Conservation (phyloP, 2,888 invertebrate species). For the Patella pellucida region DNA sequence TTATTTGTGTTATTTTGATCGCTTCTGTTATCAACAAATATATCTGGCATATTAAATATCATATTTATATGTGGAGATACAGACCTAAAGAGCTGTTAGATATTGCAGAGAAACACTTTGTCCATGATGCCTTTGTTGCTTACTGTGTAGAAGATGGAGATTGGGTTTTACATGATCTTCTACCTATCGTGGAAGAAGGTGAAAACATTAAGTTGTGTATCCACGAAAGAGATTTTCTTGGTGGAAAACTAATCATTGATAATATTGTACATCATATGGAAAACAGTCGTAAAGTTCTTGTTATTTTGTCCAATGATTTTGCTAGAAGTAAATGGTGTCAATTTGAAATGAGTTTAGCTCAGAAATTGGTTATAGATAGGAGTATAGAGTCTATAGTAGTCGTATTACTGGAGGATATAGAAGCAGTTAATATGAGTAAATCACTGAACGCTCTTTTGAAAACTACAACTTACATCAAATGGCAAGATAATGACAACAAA, state of each 20-base stretch:
- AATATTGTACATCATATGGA: slow-evolving; percentile 82
- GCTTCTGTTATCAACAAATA: background rate
- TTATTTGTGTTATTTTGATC: background rate
- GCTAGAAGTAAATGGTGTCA: slow-evolving; percentile 81
- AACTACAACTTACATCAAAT: slow-evolving; percentile 80
- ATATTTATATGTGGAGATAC: background rate
- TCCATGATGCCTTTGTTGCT: slow-evolving; percentile 81
- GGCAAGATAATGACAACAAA: slow-evolving; percentile 66
- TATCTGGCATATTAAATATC: background rate
- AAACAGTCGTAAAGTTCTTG: slow-evolving; percentile 77
- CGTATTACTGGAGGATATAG: slow-evolving; percentile 79
- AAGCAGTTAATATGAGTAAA: slow-evolving; percentile 76
- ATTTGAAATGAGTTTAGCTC: slow-evolving; percentile 81
- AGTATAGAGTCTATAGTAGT: slow-evolving; percentile 77
- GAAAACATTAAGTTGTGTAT: slow-evolving; percentile 74
- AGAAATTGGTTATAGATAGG: slow-evolving; percentile 72
- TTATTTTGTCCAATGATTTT: slow-evolving; percentile 78
- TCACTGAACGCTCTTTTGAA: slow-evolving; percentile 79
- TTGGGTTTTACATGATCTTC: slow-evolving; percentile 78
- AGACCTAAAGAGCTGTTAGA: slow-evolving; percentile 39
- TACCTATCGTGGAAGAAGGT: slow-evolving; percentile 77
- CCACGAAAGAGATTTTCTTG: slow-evolving; percentile 81
- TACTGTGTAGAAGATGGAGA: slow-evolving; percentile 78
- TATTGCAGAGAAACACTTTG: slow-evolving; percentile 7
- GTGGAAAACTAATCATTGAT: slow-evolving; percentile 79